Percentiles rank a stretch among this genome's conserved stretches.
Conservation (phyloP, 1,140 invertebrate species). For the Eufriesea mexicana region DNA sequence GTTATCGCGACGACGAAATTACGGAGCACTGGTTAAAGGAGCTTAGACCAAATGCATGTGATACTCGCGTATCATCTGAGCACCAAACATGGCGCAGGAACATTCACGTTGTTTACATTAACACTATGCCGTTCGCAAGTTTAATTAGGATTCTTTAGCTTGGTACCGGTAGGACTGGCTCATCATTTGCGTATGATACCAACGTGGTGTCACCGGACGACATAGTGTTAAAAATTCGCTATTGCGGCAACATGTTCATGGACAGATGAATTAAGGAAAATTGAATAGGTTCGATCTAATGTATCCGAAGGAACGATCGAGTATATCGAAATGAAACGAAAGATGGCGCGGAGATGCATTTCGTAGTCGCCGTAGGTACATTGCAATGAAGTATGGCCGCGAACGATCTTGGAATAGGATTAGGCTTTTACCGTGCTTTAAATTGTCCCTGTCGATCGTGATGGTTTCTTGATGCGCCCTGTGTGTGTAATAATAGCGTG, state of each 20-base stretch:
- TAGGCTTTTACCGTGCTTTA: slow-evolving; percentile 80
- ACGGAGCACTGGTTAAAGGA: neutral
- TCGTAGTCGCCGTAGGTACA: neutral
- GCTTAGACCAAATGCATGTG: neutral
- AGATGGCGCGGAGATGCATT: neutral
- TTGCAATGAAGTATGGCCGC: neutral
- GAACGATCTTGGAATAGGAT: neutral
- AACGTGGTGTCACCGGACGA: too few relatives aligned
- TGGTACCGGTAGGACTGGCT: too few relatives aligned
- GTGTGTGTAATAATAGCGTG: slow-evolving; percentile 87
- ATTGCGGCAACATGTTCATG: neutral
- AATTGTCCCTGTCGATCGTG: slow-evolving; percentile 83
- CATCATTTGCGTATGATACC: too few relatives aligned
- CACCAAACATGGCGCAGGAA: neutral
- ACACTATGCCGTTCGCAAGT: too few relatives aligned
- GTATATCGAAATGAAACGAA: neutral
- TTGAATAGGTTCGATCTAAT: neutral
- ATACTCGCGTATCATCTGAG: too few relatives aligned
- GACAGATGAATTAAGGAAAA: neutral
- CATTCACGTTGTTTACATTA: neutral
- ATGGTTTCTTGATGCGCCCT: slow-evolving; percentile 84
- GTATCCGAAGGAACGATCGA: neutral
- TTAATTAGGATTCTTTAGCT: too few relatives aligned
- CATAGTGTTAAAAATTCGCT: neutral
- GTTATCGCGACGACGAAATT: slow-evolving; percentile 23